Evolutionary conservation across 2,797 vertebrate genomes (phyloP).

Genomic region (Oreortyx pictus): DNA sequence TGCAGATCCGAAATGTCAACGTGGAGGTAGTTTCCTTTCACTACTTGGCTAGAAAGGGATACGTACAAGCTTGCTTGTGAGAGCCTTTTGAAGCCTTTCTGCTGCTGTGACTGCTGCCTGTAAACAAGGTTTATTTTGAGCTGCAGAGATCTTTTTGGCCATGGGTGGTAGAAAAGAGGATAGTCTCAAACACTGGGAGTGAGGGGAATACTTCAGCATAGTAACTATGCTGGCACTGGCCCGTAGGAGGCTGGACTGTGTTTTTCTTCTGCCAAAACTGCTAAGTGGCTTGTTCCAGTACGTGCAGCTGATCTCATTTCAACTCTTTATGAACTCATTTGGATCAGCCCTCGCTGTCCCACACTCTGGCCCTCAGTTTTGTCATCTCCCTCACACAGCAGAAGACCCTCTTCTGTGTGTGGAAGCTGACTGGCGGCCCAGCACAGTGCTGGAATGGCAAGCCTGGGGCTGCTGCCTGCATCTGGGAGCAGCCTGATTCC

Average conservation of each 20-base stretch:
- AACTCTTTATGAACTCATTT: neutral
- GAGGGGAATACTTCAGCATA: neutral
- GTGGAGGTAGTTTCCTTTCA: conserved; percentile 86
- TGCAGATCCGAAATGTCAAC: conserved; percentile 97
- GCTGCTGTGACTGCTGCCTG: conserved; percentile 4
- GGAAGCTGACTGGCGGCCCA: neutral
- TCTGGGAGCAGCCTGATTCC: neutral
- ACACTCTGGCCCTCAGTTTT: neutral
- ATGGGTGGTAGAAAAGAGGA: neutral
- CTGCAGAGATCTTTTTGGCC: neutral
- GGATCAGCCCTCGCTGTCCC: neutral
- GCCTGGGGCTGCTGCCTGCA: neutral
- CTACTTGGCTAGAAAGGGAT: neutral
- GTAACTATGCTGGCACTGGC: neutral
- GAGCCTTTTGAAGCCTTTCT: neutral
- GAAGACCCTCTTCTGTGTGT: accelerated
- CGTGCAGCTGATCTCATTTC: neutral
- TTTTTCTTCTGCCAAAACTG: neutral
- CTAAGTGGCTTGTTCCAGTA: neutral
- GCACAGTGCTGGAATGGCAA: neutral
- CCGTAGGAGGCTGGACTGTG: neutral
- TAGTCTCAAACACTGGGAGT: neutral
- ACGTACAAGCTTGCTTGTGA: neutral
- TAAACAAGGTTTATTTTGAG: conserved; percentile 28
- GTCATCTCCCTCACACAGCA: neutral